phyloP scores from a whole-genome alignment of 2,888 invertebrate species.

The Coelinius sp. region DNA sequence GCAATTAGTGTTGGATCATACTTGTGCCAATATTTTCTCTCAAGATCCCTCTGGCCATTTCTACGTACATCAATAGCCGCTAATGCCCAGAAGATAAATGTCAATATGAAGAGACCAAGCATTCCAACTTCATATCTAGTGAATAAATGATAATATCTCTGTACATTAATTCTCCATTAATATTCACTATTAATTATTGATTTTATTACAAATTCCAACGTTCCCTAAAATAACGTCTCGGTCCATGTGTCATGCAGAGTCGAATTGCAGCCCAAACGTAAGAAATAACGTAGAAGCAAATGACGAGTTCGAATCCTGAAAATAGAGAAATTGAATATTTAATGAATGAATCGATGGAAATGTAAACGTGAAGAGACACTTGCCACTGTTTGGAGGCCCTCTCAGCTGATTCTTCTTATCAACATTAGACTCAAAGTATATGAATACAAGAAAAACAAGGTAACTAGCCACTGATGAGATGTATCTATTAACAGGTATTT shows the following conservation, averaged over 20 bases:
- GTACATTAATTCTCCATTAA: neutral
- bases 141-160: neutral
- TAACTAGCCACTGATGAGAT: constrained; percentile 79
- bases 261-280: constrained; percentile 74
- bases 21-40: constrained; percentile 78
- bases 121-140: constrained; percentile 74
- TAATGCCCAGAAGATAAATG: constrained; percentile 77
- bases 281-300: constrained; percentile 74
- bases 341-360: neutral
- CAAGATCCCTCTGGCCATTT: constrained; percentile 72
- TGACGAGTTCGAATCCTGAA: constrained; percentile 60
- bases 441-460: constrained; percentile 76
- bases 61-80: constrained; percentile 73
- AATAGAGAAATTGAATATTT: neutral
- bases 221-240: constrained; percentile 73
- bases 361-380: constrained; percentile 19
- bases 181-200: neutral
- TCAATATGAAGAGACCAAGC: constrained; percentile 74
- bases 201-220: constrained; percentile 75
- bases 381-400: constrained; percentile 76
- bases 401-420: constrained; percentile 75
- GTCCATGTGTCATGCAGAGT: constrained; percentile 75
- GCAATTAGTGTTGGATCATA: constrained; percentile 77
- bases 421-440: constrained; percentile 76
- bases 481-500: constrained; percentile 80